Evolutionary conservation across 2,113 vertebrate genomes (phyloP).

Genomic region (Athene cunicularia): DNA sequence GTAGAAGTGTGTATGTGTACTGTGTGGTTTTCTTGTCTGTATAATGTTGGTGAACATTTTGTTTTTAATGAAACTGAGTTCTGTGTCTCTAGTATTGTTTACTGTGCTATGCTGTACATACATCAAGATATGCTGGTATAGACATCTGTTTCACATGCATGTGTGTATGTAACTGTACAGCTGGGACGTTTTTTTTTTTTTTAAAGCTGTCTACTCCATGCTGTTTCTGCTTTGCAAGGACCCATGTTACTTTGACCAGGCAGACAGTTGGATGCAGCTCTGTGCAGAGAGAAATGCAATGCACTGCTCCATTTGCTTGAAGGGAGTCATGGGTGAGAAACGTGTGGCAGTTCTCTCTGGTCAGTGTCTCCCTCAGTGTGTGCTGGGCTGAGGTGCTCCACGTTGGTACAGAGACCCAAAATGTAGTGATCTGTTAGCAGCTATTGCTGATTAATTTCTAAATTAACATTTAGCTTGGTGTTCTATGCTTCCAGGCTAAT

Average conservation of each 20-base stretch:
- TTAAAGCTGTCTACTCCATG: background rate
- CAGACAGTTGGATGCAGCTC: background rate
- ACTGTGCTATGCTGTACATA: background rate
- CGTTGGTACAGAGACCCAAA: background rate
- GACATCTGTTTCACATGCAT: background rate
- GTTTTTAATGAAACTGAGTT: background rate
- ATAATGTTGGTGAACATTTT: background rate
- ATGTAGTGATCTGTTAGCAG: background rate
- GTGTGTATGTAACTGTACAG: background rate
- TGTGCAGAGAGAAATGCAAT: background rate
- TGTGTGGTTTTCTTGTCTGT: background rate
- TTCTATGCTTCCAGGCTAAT: background rate
- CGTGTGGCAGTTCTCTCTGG: accelerated
- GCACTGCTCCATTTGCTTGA: accelerated
- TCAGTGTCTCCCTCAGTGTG: background rate
- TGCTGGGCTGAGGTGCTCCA: background rate
- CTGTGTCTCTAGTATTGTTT: background rate
- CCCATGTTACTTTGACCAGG: background rate
- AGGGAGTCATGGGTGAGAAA: background rate
- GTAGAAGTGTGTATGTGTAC: background rate
- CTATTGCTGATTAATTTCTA: background rate
- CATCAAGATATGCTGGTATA: background rate
- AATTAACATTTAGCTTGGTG: background rate
- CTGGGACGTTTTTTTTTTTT: background rate
- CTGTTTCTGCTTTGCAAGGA: background rate